Conservation (phyloP, 2,797 vertebrate species). For the Mycteria americana region DNA sequence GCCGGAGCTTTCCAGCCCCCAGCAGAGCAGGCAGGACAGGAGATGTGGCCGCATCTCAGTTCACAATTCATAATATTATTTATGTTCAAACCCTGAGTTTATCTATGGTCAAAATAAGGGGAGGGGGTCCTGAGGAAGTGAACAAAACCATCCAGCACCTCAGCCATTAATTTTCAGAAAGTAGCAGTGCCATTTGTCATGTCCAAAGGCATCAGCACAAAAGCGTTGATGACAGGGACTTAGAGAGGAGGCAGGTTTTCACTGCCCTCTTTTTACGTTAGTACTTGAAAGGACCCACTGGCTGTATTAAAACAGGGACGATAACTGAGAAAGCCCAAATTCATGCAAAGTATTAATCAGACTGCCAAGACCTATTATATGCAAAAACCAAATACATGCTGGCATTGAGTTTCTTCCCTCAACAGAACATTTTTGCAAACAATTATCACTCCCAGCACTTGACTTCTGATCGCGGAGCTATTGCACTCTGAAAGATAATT, state of each 20-base stretch:
- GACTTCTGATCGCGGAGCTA: conserved; percentile 30
- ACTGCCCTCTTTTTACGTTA: not conserved
- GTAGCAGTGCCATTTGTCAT: not conserved
- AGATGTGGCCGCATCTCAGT: rapidly evolving
- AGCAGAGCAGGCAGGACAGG: not conserved
- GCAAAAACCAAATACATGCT: not conserved
- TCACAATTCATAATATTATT: not conserved
- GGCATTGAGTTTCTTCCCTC: not conserved
- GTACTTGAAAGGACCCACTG: not conserved
- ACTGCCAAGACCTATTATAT: not conserved
- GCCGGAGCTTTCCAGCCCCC: not conserved
- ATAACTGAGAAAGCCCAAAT: not conserved
- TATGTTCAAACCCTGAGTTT: not conserved
- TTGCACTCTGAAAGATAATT: conserved; percentile 38
- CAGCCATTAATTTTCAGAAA: conserved; percentile 7
- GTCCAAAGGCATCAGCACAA: not conserved
- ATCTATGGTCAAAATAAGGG: not conserved
- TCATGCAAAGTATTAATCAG: not conserved
- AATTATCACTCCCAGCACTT: not conserved
- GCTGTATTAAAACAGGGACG: not conserved
- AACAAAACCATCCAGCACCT: not conserved
- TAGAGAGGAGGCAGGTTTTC: not conserved
- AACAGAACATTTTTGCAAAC: not conserved
- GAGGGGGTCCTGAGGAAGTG: not conserved
- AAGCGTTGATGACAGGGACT: not conserved